phyloP scores from a whole-genome alignment of 2,888 invertebrate species.

The Caenorhabditis japonica region DNA sequence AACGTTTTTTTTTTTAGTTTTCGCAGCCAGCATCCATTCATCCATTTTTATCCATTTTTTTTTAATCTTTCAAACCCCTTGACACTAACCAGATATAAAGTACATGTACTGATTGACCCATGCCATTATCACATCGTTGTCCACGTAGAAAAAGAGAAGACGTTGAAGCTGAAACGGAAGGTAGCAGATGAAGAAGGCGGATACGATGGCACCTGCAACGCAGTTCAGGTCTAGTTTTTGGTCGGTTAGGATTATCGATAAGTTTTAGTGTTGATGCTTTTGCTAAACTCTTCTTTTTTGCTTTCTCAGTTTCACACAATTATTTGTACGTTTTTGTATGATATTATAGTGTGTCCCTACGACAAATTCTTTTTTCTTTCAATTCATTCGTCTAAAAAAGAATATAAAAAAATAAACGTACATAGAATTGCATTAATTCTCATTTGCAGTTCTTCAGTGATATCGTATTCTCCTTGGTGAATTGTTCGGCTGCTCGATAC shows the following conservation, averaged over 20 bases:
- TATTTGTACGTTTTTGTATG: too few species aligned
- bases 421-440: constrained; percentile 48
- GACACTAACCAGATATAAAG: constrained; percentile 63
- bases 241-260: constrained; percentile 23
- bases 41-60: neutral
- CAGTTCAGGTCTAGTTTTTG: constrained; percentile 3
- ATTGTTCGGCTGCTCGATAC: constrained; percentile 40
- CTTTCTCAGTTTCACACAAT: neutral
- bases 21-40: neutral
- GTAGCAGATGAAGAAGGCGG: constrained; percentile 69
- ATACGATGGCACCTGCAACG: constrained; percentile 64
- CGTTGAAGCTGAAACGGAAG: constrained; percentile 69
- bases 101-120: constrained; percentile 64
- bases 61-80: neutral
- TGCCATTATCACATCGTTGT: constrained; percentile 37
- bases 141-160: constrained; percentile 65
- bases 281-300: too few species aligned
- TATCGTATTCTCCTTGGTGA: constrained; percentile 40
- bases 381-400: too few species aligned
- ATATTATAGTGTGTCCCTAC: too few species aligned
- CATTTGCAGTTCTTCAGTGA: constrained; percentile 51
- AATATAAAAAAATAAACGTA: constrained; percentile 11
- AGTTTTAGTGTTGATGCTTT: neutral
- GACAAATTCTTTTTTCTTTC: too few species aligned
- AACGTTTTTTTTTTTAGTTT: neutral